Conservation (phyloP, 2,888 invertebrate genomes). For the Pollenia angustigena region DNA sequence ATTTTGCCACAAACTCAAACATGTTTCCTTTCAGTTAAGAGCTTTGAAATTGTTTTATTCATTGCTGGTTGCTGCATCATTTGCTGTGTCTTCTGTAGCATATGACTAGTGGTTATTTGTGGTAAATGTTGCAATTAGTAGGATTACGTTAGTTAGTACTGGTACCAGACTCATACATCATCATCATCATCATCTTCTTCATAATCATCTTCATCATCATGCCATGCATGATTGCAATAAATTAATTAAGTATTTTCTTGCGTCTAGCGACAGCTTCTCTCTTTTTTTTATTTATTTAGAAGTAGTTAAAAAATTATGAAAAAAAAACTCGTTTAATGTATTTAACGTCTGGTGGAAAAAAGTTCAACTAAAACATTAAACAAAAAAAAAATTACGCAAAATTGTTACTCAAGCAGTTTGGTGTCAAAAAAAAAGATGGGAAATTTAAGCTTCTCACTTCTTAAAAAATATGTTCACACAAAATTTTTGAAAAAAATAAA, state of each 20-base stretch:
- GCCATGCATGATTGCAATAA: slow-evolving; percentile 56
- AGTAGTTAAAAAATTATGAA: background rate
- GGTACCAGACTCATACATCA: slow-evolving; percentile 43
- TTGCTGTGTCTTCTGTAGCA: slow-evolving; percentile 36
- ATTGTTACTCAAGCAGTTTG: slow-evolving; percentile 42
- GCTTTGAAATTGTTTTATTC: slow-evolving; percentile 24
- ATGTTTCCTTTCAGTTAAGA: slow-evolving; percentile 63
- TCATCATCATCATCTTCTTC: background rate
- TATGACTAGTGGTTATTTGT: slow-evolving; percentile 55
- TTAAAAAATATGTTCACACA: background rate
- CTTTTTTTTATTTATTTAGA: background rate
- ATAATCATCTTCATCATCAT: slow-evolving; percentile 35
- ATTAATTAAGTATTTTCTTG: slow-evolving; percentile 47
- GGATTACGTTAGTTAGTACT: slow-evolving; percentile 61
- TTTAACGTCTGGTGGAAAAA: slow-evolving; percentile 30
- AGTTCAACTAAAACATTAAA: background rate
- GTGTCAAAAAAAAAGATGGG: slow-evolving; percentile 10
- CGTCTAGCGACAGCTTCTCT: background rate
- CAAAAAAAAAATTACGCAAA: slow-evolving; percentile 63
- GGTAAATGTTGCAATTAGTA: slow-evolving; percentile 72
- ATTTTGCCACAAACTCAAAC: slow-evolving; percentile 46
- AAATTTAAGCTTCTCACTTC: background rate
- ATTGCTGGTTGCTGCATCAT: slow-evolving; percentile 39
- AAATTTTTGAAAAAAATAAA: no score
- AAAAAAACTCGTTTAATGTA: slow-evolving; percentile 52